Base-by-base conservation (phyloP, 2,113 vertebrate species). In the Psilopogon haemacephalus region DNA sequence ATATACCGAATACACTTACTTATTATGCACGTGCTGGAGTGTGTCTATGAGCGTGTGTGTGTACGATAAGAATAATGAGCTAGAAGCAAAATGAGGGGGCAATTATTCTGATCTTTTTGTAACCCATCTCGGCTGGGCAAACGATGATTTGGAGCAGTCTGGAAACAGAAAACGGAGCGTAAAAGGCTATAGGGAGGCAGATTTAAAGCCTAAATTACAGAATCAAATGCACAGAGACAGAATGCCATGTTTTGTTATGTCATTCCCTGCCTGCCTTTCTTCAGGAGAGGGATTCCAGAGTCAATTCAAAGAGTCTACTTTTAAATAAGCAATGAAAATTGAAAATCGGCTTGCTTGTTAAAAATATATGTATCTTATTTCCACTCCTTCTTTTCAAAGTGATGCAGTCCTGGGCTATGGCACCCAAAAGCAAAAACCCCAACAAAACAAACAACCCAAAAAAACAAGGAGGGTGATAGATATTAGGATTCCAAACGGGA, bases 401-500 rank as follows among this genome's bases (percentile, higher is more conserved):
- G 60, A 37, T 1, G 21, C 46, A 82, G 62, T 20, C 33, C 58
- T 65, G 68, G 72, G 71, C 62, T 28, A 55, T 0, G 1, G 26
- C 18, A 50, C 4, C 24, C 35, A 14, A 58, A 52, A 71, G n/a
- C n/a, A 83, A 42, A 20, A 40, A 11, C 46, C 24, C 26, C 52
- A 67, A 32, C 52, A 54, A 80, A 68, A 52, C 8, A 44, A 80
- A 30, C 15, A 42, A 11, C 23, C 54, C 27, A 70, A 35, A n/a
- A 58, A 50, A 82, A 55, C 33, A 32, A 40, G 5, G 28, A 88
- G 86, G 79, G 81, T 65, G 74, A 70, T 64, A 90, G 84, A 88
- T 93, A 93, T 95, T 91, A 94, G 80, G 94, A 77, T 91, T 95
- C 96, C 89, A 94, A 97, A 93, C 37, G n/a, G 93, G 84, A 92